Evolutionary conservation across 2,797 vertebrate genomes (phyloP).

Genomic region (Chelonia mydas): DNA sequence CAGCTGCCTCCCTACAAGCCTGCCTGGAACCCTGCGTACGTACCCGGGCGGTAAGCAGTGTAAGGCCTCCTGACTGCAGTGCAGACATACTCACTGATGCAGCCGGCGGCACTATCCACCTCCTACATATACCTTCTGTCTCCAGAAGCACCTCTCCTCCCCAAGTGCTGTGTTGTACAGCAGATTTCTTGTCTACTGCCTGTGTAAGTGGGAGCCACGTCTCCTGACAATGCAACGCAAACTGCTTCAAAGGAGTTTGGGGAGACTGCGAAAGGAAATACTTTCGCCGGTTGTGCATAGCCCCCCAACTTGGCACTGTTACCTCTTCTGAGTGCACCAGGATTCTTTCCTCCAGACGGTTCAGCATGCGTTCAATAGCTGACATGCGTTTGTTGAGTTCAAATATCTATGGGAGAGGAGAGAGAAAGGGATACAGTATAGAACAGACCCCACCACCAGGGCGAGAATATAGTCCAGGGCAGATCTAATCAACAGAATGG

Average conservation of each 20-base stretch:
- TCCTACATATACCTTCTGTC: neutral
- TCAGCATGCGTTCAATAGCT: slow-evolving; percentile 85
- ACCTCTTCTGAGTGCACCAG: slow-evolving; percentile 82
- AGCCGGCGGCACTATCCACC: no score
- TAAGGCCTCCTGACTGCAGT: neutral
- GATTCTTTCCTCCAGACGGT: slow-evolving; percentile 88
- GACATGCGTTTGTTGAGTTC: slow-evolving; percentile 88
- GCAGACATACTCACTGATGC: neutral
- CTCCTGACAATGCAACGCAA: neutral
- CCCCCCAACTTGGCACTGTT: neutral
- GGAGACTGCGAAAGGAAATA: accelerated
- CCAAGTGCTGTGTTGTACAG: no score
- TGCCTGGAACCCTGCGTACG: no score
- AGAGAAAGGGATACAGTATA: neutral
- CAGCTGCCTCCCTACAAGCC: no score
- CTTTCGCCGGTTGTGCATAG: neutral
- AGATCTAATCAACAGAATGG: neutral
- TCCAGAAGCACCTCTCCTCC: neutral
- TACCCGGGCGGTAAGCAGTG: no score
- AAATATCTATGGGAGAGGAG: slow-evolving; percentile 81
- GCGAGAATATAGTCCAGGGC: neutral
- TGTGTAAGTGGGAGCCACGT: neutral
- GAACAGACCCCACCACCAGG: slow-evolving; percentile 15
- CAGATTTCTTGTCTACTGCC: neutral
- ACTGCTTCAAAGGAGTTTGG: neutral